Percentiles rank a stretch among this genome's conserved stretches.
Evolutionary conservation across 2,113 vertebrate species (phyloP).

Genomic region (Felis catus): F.catus_Fca126_mat1.0 CM031416.1:80248501-80249000

Average conservation of each 20-base stretch:
- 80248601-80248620: not conserved
- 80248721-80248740: not conserved
- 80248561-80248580: not conserved
- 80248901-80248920: not conserved
- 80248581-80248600: too few relatives aligned
- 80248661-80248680: not conserved
- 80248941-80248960: not conserved
- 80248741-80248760: not conserved
- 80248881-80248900: not conserved
- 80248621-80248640: not conserved
- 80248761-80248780: not conserved
- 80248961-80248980: not conserved
- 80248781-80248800: not conserved
- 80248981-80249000: not conserved
- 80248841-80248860: slow-evolving; percentile 30
- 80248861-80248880: slow-evolving; percentile 1
- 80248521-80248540: not conserved
- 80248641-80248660: not conserved
- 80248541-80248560: not conserved
- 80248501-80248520: not conserved
- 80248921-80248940: not conserved
- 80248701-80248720: not conserved
- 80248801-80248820: not conserved
- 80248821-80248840: not conserved
- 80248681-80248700: not conserved